phyloP scores from a whole-genome alignment of 2,797 vertebrate species.

The Myotis pilosus region DNA sequence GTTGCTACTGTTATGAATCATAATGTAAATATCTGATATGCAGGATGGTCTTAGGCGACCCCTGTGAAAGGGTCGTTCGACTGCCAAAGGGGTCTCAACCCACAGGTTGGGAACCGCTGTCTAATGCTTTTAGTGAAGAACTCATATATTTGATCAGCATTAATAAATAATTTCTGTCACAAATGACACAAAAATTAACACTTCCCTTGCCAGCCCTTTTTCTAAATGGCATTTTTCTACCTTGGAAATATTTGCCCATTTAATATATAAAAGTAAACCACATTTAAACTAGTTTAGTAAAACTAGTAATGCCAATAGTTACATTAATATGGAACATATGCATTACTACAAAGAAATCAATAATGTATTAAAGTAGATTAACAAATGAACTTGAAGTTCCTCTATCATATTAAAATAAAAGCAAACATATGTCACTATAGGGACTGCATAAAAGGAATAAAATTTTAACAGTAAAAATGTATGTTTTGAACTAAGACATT shows the following conservation, averaged over 20 bases:
- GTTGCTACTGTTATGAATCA: too few species aligned
- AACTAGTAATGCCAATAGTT: background rate
- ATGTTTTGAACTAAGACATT: background rate
- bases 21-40: too few species aligned
- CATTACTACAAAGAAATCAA: background rate
- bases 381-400: background rate
- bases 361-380: background rate
- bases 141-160: background rate
- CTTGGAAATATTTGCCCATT: background rate
- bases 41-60: too few species aligned
- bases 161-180: background rate
- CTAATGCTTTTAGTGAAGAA: background rate
- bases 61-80: too few species aligned
- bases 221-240: background rate
- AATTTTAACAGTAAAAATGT: background rate
- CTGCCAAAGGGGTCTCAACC: too few species aligned
- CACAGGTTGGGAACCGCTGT: too few species aligned
- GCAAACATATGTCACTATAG: background rate
- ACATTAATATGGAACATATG: background rate
- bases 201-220: background rate
- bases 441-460: background rate
- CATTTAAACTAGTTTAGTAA: background rate
- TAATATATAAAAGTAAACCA: slow-evolving; percentile 2
- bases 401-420: background rate
- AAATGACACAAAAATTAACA: slow-evolving; percentile 6